A percentile compares a stretch with the other conserved stretches of the same genome.
Evolutionary conservation across 2,797 vertebrate species (phyloP).

Genomic region (Bucorvus abyssinicus): DNA sequence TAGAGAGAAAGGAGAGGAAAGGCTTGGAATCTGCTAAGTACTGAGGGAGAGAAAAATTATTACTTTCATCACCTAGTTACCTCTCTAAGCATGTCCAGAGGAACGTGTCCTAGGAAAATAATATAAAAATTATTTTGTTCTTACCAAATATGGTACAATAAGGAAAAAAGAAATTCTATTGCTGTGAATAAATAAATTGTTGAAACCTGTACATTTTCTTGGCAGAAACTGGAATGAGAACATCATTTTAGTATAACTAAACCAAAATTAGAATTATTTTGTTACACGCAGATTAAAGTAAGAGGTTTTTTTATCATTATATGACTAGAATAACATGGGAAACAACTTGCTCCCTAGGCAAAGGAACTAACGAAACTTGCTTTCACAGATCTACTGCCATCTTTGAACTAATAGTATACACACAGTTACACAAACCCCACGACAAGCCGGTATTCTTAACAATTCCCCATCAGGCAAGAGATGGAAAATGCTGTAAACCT

Average conservation of each 20-base stretch:
- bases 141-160: background rate
- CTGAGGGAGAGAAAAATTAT: background rate
- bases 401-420: background rate
- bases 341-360: background rate
- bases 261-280: background rate
- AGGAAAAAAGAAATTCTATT: background rate
- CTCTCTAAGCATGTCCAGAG: background rate
- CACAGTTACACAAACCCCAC: background rate
- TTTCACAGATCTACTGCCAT: background rate
- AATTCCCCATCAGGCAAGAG: background rate
- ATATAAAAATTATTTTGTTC: background rate
- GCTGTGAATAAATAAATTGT: background rate
- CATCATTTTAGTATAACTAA: background rate
- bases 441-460: background rate
- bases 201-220: background rate
- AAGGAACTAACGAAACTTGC: background rate
- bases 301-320: background rate
- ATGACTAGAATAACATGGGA: background rate
- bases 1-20: background rate
- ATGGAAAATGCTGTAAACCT: background rate
- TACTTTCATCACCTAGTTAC: background rate
- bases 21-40: background rate
- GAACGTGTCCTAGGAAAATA: background rate
- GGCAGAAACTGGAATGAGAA: background rate
- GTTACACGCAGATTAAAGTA: no score